These are phyloP conservation scores for Trinorchestia longiramus DNA, from an alignment of 1,140 invertebrate species.

Conservation along the genomic window DNA sequence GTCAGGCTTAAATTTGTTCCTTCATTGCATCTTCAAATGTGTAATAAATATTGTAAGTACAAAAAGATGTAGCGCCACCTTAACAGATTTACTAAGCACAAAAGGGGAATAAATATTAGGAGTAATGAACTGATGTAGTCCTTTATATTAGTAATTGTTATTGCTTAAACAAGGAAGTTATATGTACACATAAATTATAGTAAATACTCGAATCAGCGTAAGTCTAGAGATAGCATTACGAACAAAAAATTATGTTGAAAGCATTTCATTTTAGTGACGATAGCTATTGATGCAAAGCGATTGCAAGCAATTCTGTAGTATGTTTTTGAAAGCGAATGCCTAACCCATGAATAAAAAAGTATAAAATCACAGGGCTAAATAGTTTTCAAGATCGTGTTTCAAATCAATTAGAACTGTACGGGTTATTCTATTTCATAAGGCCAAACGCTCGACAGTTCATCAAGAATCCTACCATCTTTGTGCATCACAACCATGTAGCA, in stretches of 20 bases:
- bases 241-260: not conserved
- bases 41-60: not conserved
- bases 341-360: not conserved
- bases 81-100: not conserved
- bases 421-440: not conserved
- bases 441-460: not conserved
- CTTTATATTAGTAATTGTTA: conserved; percentile 38
- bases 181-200: conserved; percentile 45
- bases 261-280: not conserved
- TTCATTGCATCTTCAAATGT: too few species aligned
- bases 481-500: not conserved
- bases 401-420: not conserved
- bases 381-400: not conserved
- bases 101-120: not conserved
- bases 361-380: not conserved
- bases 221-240: not conserved
- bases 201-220: conserved; percentile 1
- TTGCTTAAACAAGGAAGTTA: conserved; percentile 42
- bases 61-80: not conserved
- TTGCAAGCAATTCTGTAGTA: not conserved
- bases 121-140: not conserved
- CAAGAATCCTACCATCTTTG: not conserved
- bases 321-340: not conserved
- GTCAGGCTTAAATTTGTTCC: too few species aligned
- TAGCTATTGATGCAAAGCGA: not conserved